Base-by-base conservation (phyloP, 2,113 vertebrate genomes). In the Leptobrachium ailaonicum region DNA sequence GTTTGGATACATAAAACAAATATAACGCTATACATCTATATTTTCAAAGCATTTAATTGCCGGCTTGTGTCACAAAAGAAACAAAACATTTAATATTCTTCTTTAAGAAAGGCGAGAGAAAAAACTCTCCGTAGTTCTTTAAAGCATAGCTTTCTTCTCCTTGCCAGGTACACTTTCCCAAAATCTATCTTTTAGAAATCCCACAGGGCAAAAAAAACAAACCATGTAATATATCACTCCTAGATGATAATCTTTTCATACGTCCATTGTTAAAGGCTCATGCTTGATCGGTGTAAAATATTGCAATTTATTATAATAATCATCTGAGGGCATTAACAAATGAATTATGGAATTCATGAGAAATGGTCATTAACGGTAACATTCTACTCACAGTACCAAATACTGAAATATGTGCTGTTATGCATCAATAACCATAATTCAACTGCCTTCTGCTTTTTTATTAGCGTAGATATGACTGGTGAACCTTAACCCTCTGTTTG, bases 371-470 rank as follows among this genome's bases (percentile, higher is more conserved):
- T 43, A 70, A n/a, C 8, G 14, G 68, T 70, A 70, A 70, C 44
- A 70, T 70, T 70, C 13, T 20, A 47, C 44, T 70, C 43, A 68
- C 9, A 68, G 45, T 70, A 47, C n/a, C 44, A 70, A 50, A 70
- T 44, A 45, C 41, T 43, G 66, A 45, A 45, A 44, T 45, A 70
- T 68, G 44, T 70, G 68, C 44, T 20, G 68, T 47, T 47, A 70
- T 70, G 44, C 68, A 70, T 70, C 68, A 70, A 70, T 50, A 50
- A 70, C 43, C 44, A 47, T 47, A 70, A 70, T 70, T 70, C 40
- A 70, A 13, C 68, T 47, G 12, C 68, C 44, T 70, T 70, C 44
- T 47, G 13, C 68, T 70, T 70, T 50, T 9, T 70, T 43, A 20
- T 70, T 70, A 70, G 68, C 4, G 2, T 47, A 47, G 14, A 20